Percentiles rank a stretch among this genome's conserved stretches.
phyloP scores from a whole-genome alignment of 1,140 invertebrate species.

The Chlorops oryzae region DNA sequence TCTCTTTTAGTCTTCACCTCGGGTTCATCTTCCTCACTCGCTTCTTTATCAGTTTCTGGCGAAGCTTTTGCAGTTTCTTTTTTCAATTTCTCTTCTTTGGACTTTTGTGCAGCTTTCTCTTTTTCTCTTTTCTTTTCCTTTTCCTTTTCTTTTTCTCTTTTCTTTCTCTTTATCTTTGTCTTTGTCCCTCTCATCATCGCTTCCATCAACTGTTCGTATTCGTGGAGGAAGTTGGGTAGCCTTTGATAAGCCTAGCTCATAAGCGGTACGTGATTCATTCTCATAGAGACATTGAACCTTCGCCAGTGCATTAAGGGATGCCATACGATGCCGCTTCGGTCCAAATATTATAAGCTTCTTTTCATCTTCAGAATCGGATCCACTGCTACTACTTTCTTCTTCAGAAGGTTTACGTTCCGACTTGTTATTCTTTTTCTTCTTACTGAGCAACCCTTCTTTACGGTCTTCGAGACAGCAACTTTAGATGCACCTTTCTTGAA shows the following conservation, averaged over 20 bases:
- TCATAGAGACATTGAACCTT: constrained; percentile 89
- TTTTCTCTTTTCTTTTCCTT: constrained; percentile 11
- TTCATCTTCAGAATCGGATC: constrained; percentile 37
- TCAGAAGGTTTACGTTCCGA: constrained; percentile 7
- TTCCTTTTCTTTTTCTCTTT: constrained; percentile 14
- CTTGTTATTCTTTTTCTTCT: background rate
- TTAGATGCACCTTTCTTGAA: background rate
- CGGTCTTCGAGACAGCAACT: background rate
- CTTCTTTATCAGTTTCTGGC: background rate
- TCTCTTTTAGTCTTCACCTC: constrained; percentile 53
- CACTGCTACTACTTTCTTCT: constrained; percentile 24
- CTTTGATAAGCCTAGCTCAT: constrained; percentile 53
- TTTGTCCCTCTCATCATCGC: constrained; percentile 24
- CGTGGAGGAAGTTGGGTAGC: constrained; percentile 37
- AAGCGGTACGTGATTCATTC: constrained; percentile 71
- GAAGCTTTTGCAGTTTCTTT: constrained; percentile 1
- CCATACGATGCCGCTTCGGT: constrained; percentile 74
- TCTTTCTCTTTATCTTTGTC: constrained; percentile 15
- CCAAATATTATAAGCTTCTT: constrained; percentile 47
- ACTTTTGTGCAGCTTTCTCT: constrained; percentile 1
- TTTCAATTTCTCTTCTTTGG: constrained; percentile 8
- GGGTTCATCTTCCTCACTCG: background rate
- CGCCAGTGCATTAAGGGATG: constrained; percentile 81
- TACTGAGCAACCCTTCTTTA: background rate
- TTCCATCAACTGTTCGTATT: constrained; percentile 37